phyloP scores from a whole-genome alignment of 1,140 invertebrate genomes.

The Drosophila lacertosa region DNA sequence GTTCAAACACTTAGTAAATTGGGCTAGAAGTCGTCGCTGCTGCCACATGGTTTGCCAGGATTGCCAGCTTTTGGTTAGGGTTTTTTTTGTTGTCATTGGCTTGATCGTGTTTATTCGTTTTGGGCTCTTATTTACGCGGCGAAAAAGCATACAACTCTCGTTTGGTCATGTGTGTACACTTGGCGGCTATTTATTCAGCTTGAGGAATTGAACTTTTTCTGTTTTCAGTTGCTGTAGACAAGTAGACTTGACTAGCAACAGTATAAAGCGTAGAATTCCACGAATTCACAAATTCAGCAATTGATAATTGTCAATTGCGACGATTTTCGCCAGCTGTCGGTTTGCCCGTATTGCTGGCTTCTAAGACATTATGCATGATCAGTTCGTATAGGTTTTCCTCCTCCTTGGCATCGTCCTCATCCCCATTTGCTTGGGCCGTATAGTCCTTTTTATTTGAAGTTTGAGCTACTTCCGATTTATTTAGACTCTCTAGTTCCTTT shows the following conservation, averaged over 20 bases:
- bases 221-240: background rate
- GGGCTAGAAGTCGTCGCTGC: slow-evolving; percentile 9
- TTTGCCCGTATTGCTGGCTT: slow-evolving; percentile 33
- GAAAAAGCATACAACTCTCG: slow-evolving; percentile 59
- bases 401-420: slow-evolving; percentile 17
- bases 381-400: slow-evolving; percentile 56
- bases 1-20: slow-evolving; percentile 59
- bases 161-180: slow-evolving; percentile 54
- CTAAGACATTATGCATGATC: slow-evolving; percentile 65
- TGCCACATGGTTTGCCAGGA: slow-evolving; percentile 5
- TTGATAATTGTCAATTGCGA: slow-evolving; percentile 21
- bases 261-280: slow-evolving; percentile 39
- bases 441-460: background rate
- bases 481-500: slow-evolving; percentile 50
- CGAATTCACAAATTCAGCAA: slow-evolving; percentile 29
- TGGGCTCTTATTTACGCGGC: slow-evolving; percentile 52
- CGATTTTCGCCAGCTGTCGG: slow-evolving; percentile 20
- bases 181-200: slow-evolving; percentile 69
- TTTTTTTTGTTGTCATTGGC: slow-evolving; percentile 4
- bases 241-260: slow-evolving; percentile 8
- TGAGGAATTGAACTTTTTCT: slow-evolving; percentile 38
- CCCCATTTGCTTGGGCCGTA: background rate
- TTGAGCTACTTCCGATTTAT: slow-evolving; percentile 1
- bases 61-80: slow-evolving; percentile 20
- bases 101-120: slow-evolving; percentile 49